A percentile compares a stretch with the other conserved stretches of the same genome.
phyloP scores from a whole-genome alignment of 2,113 vertebrate genomes.

The Rhagologus leucostigma region DNA sequence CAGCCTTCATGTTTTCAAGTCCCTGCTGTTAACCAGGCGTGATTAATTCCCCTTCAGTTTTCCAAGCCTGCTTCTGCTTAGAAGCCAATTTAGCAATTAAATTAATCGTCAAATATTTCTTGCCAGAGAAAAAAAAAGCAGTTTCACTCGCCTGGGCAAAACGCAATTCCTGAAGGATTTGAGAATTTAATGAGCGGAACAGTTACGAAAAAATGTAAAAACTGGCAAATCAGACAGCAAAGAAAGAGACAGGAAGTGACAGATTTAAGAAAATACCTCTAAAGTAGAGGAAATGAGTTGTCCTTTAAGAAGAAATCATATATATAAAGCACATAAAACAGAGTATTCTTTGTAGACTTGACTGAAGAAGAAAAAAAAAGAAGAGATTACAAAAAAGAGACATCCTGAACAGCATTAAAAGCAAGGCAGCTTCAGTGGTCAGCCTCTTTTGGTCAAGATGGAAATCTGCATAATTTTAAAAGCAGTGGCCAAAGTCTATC shows the following conservation, averaged over 20 bases:
- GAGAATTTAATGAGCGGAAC: not conserved
- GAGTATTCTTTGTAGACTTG: slow-evolving; percentile 44
- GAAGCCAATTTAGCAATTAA: slow-evolving; percentile 64
- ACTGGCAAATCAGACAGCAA: slow-evolving; percentile 26
- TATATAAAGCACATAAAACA: slow-evolving; percentile 34
- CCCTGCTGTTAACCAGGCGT: not conserved
- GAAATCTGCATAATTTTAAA: not conserved
- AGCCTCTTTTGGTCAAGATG: not conserved
- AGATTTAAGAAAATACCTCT: slow-evolving; percentile 59
- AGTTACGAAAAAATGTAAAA: slow-evolving; percentile 14
- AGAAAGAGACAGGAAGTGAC: slow-evolving; percentile 55
- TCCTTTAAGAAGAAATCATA: slow-evolving; percentile 47
- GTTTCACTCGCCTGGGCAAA: slow-evolving; percentile 35
- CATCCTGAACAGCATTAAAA: not conserved
- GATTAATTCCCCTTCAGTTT: slow-evolving; percentile 56
- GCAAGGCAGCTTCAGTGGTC: not conserved
- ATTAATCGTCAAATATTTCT: slow-evolving; percentile 50
- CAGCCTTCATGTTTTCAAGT: not conserved
- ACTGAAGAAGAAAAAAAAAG: not conserved
- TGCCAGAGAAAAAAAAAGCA: slow-evolving; percentile 14
- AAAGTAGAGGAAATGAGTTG: slow-evolving; percentile 54
- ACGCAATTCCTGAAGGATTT: not conserved
- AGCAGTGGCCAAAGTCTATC: not conserved
- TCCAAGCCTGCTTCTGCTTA: slow-evolving; percentile 41
- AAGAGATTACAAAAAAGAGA: not conserved